These are phyloP conservation scores for Drosophila maculinotata DNA, from an alignment of 2,888 invertebrate genomes.

Conservation along the genomic window DNA sequence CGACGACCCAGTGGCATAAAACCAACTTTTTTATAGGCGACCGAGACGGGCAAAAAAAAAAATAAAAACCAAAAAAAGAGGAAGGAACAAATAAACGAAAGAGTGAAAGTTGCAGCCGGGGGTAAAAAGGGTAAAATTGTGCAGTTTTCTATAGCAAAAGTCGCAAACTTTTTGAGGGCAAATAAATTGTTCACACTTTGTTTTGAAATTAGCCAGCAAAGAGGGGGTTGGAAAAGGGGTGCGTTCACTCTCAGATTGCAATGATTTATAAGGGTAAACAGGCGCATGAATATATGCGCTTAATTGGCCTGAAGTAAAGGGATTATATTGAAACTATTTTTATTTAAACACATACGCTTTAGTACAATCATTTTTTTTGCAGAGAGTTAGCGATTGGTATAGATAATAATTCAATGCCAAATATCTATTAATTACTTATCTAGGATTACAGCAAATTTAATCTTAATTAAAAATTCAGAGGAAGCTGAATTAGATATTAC, in stretches of 20 bases:
- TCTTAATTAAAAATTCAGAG: no score
- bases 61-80: slow-evolving; percentile 11
- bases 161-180: slow-evolving; percentile 42
- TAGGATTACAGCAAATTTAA: no score
- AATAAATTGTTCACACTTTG: slow-evolving; percentile 67
- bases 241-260: slow-evolving; percentile 14
- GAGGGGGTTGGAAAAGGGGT: slow-evolving; percentile 24
- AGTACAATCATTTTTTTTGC: no score
- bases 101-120: slow-evolving; percentile 50
- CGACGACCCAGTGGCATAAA: slow-evolving; percentile 45
- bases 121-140: slow-evolving; percentile 65
- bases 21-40: slow-evolving; percentile 51
- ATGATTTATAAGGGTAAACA: slow-evolving; percentile 50
- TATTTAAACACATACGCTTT: neutral
- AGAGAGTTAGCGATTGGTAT: no score
- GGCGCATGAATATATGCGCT: slow-evolving; percentile 5
- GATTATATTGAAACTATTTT: neutral
- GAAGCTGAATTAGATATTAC: no score
- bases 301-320: neutral
- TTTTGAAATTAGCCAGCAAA: slow-evolving; percentile 60
- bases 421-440: no score
- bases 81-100: slow-evolving; percentile 18
- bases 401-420: neutral
- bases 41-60: slow-evolving; percentile 33
- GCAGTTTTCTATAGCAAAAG: slow-evolving; percentile 49